These are phyloP conservation scores for Marmota flaviventris DNA, from an alignment of 2,113 vertebrate genomes.

Conservation along the genomic window DNA sequence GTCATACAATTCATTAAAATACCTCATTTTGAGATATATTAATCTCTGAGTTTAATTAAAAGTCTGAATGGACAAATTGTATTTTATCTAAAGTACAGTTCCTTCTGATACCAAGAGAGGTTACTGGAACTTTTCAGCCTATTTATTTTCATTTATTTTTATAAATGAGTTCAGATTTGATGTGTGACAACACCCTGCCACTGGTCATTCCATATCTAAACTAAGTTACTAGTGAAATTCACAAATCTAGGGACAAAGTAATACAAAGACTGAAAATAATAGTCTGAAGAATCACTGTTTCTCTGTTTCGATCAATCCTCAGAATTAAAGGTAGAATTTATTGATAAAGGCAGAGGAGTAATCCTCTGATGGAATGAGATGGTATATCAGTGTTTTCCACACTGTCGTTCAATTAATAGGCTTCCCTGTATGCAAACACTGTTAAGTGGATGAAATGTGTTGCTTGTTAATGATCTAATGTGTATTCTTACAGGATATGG, in stretches of 20 bases:
- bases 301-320: slow-evolving; percentile 55
- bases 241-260: slow-evolving; percentile 64
- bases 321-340: slow-evolving; percentile 78
- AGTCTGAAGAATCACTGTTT: slow-evolving; percentile 24
- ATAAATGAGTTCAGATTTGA: slow-evolving; percentile 67
- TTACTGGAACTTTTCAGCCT: slow-evolving; percentile 60
- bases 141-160: slow-evolving; percentile 68
- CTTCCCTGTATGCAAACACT: slow-evolving; percentile 79
- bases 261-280: slow-evolving; percentile 61
- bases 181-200: background rate
- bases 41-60: slow-evolving; percentile 75
- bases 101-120: slow-evolving; percentile 41
- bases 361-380: slow-evolving; percentile 72
- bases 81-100: slow-evolving; percentile 43
- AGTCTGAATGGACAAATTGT: slow-evolving; percentile 44
- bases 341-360: slow-evolving; percentile 76
- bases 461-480: slow-evolving; percentile 85
- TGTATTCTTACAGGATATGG: slow-evolving; percentile 80
- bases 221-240: slow-evolving; percentile 54
- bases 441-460: slow-evolving; percentile 77
- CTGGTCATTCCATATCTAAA: slow-evolving; percentile 38
- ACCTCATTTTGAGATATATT: slow-evolving; percentile 22
- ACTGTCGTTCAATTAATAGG: slow-evolving; percentile 81
- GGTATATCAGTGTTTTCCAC: slow-evolving; percentile 65
- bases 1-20: slow-evolving; percentile 34